A percentile compares a stretch with the other conserved stretches of the same genome.
phyloP scores from a whole-genome alignment of 2,888 invertebrate species.

The Pseudococcus viburni region DNA sequence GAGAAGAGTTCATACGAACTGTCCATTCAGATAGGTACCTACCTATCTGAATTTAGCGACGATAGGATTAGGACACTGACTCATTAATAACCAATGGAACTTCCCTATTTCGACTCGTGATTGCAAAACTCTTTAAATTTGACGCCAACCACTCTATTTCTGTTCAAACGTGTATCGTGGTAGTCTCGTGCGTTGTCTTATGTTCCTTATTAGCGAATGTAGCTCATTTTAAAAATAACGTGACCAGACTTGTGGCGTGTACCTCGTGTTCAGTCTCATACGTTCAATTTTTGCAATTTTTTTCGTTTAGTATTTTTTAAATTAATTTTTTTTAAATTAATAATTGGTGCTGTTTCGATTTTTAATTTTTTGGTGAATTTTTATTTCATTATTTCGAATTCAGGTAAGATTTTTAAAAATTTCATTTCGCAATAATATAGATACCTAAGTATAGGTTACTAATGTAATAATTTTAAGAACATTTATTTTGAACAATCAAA shows the following conservation, averaged over 20 bases:
- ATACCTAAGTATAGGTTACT: too few relatives aligned
- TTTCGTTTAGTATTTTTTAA: not conserved
- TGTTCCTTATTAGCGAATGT: slow-evolving; percentile 6
- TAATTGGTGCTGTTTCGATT: not conserved
- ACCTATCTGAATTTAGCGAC: not conserved
- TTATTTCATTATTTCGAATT: not conserved
- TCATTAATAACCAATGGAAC: not conserved
- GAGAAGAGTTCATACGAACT: too few relatives aligned
- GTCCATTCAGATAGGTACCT: too few relatives aligned
- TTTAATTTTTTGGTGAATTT: not conserved
- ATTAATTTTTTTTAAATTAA: not conserved
- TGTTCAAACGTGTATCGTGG: not conserved
- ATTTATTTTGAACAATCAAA: too few relatives aligned
- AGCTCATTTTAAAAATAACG: slow-evolving; percentile 43
- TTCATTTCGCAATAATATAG: not conserved
- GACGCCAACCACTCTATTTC: slow-evolving; percentile 2
- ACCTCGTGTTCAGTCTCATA: not conserved
- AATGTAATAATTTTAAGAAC: too few relatives aligned
- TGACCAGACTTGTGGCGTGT: slow-evolving; percentile 13
- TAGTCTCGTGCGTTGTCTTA: not conserved
- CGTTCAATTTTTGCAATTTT: not conserved
- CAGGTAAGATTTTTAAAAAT: not conserved
- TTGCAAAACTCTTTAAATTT: not conserved
- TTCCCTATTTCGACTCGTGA: not conserved
- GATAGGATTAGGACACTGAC: not conserved